Evolutionary conservation across 2,113 vertebrate species (phyloP).

Genomic region (Tragulus kanchil): DNA sequence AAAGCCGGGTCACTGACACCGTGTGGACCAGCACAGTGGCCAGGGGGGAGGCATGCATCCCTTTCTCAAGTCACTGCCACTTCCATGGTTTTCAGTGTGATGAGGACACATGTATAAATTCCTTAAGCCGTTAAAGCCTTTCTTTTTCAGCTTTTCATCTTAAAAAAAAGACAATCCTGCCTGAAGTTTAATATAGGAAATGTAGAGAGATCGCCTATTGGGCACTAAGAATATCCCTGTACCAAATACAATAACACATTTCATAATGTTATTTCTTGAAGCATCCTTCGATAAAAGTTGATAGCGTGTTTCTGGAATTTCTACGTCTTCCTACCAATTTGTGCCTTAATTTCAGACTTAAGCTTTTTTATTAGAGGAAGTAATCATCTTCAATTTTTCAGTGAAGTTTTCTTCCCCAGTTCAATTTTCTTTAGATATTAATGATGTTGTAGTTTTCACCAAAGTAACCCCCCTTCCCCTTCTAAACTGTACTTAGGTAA

Average conservation of each 20-base stretch:
- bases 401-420: not conserved
- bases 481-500: not conserved
- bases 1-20: not conserved
- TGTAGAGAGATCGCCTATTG: not conserved
- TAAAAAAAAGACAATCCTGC: not conserved
- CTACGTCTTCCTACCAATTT: not conserved
- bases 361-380: not conserved
- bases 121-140: not conserved
- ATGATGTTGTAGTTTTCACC: not conserved
- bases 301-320: not conserved
- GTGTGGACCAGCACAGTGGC: not conserved
- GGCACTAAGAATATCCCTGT: not conserved
- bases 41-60: not conserved
- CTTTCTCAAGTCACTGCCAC: not conserved
- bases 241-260: not conserved
- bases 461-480: not conserved
- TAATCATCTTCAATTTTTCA: not conserved
- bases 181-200: constrained; percentile 50
- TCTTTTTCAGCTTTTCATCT: not conserved
- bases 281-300: not conserved
- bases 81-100: not conserved
- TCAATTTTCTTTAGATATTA: not conserved
- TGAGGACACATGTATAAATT: not conserved
- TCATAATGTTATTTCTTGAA: constrained; percentile 23
- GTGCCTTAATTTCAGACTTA: constrained; percentile 30